A percentile compares a stretch with the other conserved stretches of the same genome.
Conservation (phyloP, 2,113 vertebrate species). For the Platysternon megacephalum region DNA sequence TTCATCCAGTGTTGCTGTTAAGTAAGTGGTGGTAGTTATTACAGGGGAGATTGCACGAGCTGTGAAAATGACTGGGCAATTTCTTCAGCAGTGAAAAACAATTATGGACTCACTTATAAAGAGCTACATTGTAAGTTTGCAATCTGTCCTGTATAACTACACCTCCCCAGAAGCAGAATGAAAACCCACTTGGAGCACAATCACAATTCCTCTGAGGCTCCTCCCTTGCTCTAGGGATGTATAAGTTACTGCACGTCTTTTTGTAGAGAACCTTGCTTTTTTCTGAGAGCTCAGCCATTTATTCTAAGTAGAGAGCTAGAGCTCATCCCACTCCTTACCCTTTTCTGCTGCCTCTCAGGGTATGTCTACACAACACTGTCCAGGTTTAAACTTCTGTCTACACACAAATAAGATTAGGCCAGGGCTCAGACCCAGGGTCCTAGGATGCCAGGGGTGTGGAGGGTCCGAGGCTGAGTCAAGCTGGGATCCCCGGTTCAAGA, state of each 20-base stretch:
- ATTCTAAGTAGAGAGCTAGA: background rate
- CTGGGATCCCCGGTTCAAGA: too few species aligned
- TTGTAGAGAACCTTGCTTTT: fast-evolving
- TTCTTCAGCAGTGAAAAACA: background rate
- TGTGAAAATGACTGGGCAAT: background rate
- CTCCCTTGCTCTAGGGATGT: background rate
- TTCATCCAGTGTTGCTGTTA: background rate
- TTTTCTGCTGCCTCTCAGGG: too few species aligned
- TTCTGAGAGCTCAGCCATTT: background rate
- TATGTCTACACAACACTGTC: too few species aligned
- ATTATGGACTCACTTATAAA: background rate
- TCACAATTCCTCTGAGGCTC: background rate
- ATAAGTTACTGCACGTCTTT: fast-evolving
- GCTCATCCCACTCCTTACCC: too few species aligned
- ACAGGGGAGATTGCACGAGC: background rate
- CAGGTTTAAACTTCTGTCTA: too few species aligned
- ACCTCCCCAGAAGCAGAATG: background rate
- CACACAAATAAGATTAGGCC: too few species aligned
- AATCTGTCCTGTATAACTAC: background rate
- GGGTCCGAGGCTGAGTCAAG: too few species aligned
- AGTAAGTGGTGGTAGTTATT: background rate
- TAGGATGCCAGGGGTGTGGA: too few species aligned
- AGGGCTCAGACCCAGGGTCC: too few species aligned
- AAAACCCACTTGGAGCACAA: background rate
- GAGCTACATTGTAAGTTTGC: background rate